Evolutionary conservation across 1,140 invertebrate species (phyloP), one percentile per base, ranked within the genome.

Genomic region (Batillaria attramentaria): DNA sequence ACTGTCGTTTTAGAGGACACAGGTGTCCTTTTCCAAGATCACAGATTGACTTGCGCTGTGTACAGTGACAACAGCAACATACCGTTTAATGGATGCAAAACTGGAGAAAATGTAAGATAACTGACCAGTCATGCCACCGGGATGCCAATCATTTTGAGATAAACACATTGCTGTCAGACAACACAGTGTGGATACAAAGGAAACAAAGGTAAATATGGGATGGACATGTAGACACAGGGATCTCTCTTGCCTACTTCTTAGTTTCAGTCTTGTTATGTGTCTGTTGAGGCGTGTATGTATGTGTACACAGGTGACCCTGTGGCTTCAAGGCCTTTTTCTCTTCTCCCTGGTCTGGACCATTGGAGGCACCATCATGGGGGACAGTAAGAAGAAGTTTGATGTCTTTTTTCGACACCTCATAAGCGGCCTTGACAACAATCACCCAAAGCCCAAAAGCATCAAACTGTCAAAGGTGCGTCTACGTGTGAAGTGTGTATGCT

Each of bases 361-460:
- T 65, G 91, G 90, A 46, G 87, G 87, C 10, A 87, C 87, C 2
- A 77, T 91, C 4, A 82, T 81, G 37, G 92, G 92, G 77, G 90
- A 91, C 60, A 88, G 88, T 68, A 82, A 90, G 31, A 88, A 94
- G 85, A 87, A 90, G 16, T 97, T 98, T 90, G 96, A 98, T 87
- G 84, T 89, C 0, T 95, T 95, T 89, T 94, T 96, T 81, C 92
- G 97, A 20, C 95, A 95, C 87, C 88, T 98, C 0, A 90, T 98
- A 3, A 92, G 94, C 42, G 96, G 96, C 0, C 93, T 92, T 73
- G 93, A 95, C 83, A 92, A 95, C 2, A 91, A 94, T 0, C 91
- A 95, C 89, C 96, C 96, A 0, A 96, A 95, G 87, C 97, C 97
- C 0, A 97, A 97, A 87, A 93, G 93, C 28, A 97, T 97, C 87